These are phyloP conservation scores for Ictidomys tridecemlineatus DNA, from an alignment of 2,113 vertebrate genomes.

Conservation along the genomic window DNA sequence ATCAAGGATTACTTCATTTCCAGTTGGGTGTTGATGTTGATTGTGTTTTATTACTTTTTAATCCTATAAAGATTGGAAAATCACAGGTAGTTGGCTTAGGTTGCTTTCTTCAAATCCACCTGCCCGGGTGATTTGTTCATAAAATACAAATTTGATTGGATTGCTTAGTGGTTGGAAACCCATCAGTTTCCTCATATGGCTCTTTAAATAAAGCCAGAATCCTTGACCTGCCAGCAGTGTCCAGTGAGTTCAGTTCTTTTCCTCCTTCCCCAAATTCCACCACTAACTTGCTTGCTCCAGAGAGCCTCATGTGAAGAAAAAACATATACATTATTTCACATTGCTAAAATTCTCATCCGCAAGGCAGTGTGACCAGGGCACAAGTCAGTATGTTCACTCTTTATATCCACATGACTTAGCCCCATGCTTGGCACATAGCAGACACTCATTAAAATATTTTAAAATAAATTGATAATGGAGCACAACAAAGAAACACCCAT, in stretches of 20 bases:
- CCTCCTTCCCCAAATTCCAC: neutral
- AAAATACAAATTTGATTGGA: neutral
- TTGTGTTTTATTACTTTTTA: conserved; percentile 64
- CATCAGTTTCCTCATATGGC: neutral
- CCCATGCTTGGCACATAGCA: neutral
- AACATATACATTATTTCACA: neutral
- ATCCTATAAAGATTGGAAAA: conserved; percentile 46
- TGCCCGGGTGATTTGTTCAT: neutral
- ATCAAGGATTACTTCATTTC: conserved; percentile 37
- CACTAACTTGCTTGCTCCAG: neutral
- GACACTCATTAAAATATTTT: conserved; percentile 14
- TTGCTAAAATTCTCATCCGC: neutral
- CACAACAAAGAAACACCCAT: neutral
- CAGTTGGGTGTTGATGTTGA: neutral
- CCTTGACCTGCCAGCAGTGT: neutral
- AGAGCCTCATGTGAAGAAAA: neutral
- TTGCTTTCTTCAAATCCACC: neutral
- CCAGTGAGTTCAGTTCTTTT: neutral
- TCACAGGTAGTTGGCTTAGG: neutral
- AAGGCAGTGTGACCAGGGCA: neutral
- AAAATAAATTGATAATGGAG: neutral
- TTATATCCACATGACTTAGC: neutral
- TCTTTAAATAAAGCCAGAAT: conserved; percentile 1
- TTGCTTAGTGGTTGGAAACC: neutral
- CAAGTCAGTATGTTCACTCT: neutral